A percentile compares a stretch with the other conserved stretches of the same genome.
phyloP scores from a whole-genome alignment of 2,797 vertebrate genomes.

The Phataginus tricuspis region DNA sequence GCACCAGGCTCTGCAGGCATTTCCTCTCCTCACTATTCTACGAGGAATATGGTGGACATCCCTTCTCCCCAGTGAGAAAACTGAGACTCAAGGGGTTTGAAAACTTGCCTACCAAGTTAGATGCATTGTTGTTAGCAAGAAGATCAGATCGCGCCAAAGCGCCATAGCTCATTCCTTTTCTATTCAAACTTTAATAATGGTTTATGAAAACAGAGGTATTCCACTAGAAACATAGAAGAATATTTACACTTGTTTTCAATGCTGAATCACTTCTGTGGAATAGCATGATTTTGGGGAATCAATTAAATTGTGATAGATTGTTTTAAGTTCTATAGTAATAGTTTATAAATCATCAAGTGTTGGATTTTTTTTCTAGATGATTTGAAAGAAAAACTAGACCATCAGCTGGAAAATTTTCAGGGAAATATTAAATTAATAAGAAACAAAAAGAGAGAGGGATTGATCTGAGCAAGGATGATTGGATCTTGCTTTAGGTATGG shows the following conservation, averaged over 20 bases:
- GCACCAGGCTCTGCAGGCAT: not conserved
- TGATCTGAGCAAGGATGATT: constrained; percentile 94
- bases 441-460: constrained; percentile 92
- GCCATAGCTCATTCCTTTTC: not conserved
- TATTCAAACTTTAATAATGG: not conserved
- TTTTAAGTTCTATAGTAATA: not conserved
- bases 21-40: not conserved
- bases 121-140: not conserved
- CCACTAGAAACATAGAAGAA: not conserved
- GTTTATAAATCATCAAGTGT: not conserved
- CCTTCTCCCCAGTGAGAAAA: not conserved
- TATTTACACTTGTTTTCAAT: not conserved
- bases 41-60: not conserved
- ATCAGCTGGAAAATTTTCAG: constrained; percentile 88
- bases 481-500: constrained; percentile 92
- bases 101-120: not conserved
- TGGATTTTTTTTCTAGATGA: constrained; percentile 88
- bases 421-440: constrained; percentile 91
- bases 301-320: not conserved
- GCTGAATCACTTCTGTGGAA: not conserved
- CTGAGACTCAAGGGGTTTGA: not conserved
- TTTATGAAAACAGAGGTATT: not conserved
- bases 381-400: constrained; percentile 91
- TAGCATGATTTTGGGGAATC: not conserved
- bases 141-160: not conserved